Evolutionary conservation across 2,797 vertebrate genomes (phyloP).

Genomic region (Intellagama lesueurii): DNA sequence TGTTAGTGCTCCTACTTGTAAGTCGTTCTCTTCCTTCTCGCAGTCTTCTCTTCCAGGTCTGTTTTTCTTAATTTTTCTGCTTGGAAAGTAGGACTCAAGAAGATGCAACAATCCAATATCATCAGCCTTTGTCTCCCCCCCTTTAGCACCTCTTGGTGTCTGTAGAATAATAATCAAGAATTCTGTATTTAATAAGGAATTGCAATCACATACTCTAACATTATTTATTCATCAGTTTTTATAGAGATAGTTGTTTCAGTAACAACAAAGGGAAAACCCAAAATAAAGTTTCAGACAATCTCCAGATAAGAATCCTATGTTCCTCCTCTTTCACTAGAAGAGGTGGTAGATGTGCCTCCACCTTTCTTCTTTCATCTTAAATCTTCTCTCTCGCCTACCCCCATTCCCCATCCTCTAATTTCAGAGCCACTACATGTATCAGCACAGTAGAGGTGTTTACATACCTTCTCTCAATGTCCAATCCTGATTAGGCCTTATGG

Average conservation of each 20-base stretch:
- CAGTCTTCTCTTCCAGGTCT: neutral
- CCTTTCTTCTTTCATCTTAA: neutral
- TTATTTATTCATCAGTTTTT: too few species aligned
- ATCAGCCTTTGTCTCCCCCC: neutral
- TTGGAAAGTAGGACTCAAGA: neutral
- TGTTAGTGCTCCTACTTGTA: too few species aligned
- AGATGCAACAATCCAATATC: neutral
- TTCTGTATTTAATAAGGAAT: neutral
- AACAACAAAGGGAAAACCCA: too few species aligned
- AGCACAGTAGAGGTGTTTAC: neutral
- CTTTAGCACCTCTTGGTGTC: neutral
- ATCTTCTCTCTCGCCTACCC: neutral
- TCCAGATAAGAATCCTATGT: too few species aligned
- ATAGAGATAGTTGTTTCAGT: too few species aligned
- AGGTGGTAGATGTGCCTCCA: neutral
- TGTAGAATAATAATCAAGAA: neutral
- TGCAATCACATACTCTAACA: neutral
- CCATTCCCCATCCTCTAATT: neutral
- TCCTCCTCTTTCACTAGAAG: neutral
- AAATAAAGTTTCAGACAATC: too few species aligned
- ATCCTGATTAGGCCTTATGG: neutral
- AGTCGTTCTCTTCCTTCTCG: too few species aligned
- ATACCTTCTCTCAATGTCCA: neutral
- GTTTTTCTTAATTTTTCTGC: neutral
- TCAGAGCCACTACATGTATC: neutral